Evolutionary conservation across 2,888 invertebrate species (phyloP), one percentile per base, ranked within the genome.

Genomic region (Frankliniella fusca): DNA sequence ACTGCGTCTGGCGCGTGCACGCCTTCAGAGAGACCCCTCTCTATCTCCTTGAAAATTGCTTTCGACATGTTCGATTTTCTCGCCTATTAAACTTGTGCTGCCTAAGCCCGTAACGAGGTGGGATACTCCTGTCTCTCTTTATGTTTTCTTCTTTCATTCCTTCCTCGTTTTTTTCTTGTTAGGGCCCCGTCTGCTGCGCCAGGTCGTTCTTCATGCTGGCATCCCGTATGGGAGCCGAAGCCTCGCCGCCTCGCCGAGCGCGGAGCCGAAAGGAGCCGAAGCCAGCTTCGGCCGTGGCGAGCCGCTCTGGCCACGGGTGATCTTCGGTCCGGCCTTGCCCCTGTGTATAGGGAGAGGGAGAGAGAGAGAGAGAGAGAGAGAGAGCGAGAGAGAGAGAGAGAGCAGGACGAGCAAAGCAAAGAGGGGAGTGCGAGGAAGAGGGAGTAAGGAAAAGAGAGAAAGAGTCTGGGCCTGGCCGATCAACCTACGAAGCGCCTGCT

Each of bases 121-220:
- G 70, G 70, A 70, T 70, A 70, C 70, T 70, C 70, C 70, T 70
- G 70, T 70, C 70, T 70, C 70, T n/a, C 23, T 70, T 70, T 70
- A 23, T 23, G n/a, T 70, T 23, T 70, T 70, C 27, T 23, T 65
- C 65, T 65, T 65, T 70, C 70, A 23, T 70, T 70, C 23, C 70
- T 70, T 70, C 70, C 70, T 70, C 27, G 23, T 70, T 70, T 70
- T 70, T 70, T 70, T 70, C 27, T 70, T 20, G 20, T 70, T 70
- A 11, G 70, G 70, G 27, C 23, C 70, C 70, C 70, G 70, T 23
- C 70, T 70, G 61, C 61, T 61, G 5, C 61, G n/a, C 61, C 61
- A n/a, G 70, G 23, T 70, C 70, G 70, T 70, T 70, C 70, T 70
- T 70, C 70, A 70, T 70, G n/a, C 23, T 70, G 70, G 70, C 70